Percentiles rank a stretch among this genome's conserved stretches.
phyloP scores from a whole-genome alignment of 2,113 vertebrate species.

The Rhabdomys dilectus region DNA sequence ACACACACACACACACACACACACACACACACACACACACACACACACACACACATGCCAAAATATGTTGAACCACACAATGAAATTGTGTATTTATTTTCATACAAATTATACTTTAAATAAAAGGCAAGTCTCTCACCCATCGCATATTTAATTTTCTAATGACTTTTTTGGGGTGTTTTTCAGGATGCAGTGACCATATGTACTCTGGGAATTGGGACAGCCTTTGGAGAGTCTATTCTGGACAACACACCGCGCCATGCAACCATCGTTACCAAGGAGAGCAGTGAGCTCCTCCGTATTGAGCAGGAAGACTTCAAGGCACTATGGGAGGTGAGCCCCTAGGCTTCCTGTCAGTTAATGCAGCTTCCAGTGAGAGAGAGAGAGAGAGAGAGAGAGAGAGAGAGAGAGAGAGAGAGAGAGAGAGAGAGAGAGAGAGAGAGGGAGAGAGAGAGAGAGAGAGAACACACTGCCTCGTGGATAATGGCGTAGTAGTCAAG shows the following conservation, averaged over 20 bases:
- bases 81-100: neutral
- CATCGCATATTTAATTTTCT: constrained; percentile 47
- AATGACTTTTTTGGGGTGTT: constrained; percentile 67
- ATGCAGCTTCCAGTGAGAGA: constrained; percentile 17
- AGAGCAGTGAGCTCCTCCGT: constrained; percentile 95
- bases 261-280: constrained; percentile 96
- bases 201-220: constrained; percentile 97
- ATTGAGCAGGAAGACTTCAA: constrained; percentile 98
- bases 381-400: neutral
- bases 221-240: constrained; percentile 98
- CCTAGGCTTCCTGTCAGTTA: constrained; percentile 69
- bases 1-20: too few species aligned
- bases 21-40: too few species aligned
- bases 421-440: neutral
- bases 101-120: neutral
- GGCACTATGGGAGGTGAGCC: constrained; percentile 96
- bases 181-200: constrained; percentile 96
- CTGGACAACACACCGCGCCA: constrained; percentile 98
- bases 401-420: neutral
- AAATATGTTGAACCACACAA: neutral
- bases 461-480: neutral
- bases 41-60: neutral
- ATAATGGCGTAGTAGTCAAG: constrained; percentile 50
- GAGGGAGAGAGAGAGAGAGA: too few species aligned
- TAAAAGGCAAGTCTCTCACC: neutral